A percentile compares a stretch with the other conserved stretches of the same genome.
Evolutionary conservation across 2,797 vertebrate genomes (phyloP).

Genomic region (Sphaeramia orbicularis): DNA sequence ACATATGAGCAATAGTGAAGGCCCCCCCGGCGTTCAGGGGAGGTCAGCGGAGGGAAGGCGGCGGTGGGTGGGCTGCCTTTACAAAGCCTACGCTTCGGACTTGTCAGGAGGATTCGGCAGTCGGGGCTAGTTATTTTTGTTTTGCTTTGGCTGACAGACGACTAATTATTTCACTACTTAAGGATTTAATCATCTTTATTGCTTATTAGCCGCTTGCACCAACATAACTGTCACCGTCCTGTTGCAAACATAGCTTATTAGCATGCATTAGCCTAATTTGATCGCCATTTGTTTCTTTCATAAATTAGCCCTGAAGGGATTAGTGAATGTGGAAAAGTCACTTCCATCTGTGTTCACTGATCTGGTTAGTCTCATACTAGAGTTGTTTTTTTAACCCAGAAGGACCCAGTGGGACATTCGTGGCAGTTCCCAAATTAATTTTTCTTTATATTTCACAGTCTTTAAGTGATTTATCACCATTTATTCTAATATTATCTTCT

Average conservation of each 20-base stretch:
- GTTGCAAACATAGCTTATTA: constrained; percentile 1
- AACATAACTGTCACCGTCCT: neutral
- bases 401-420: no score
- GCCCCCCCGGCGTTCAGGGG: constrained; percentile 15
- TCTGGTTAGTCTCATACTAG: neutral
- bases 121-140: constrained; percentile 7
- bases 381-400: no score
- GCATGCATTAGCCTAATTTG: neutral
- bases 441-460: no score
- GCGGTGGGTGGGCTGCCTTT: constrained; percentile 18
- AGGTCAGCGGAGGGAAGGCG: constrained; percentile 19
- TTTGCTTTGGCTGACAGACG: constrained; percentile 7
- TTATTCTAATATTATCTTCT: no score
- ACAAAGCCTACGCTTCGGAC: neutral
- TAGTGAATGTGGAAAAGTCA: neutral
- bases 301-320: neutral
- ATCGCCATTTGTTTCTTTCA: no score
- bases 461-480: no score
- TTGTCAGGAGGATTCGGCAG: neutral
- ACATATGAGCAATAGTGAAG: constrained; percentile 11
- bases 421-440: no score
- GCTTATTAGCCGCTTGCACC: constrained; percentile 2
- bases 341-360: neutral
- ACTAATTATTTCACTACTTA: neutral
- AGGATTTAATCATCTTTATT: constrained; percentile 6